A percentile compares a stretch with the other conserved stretches of the same genome.
Evolutionary conservation across 2,797 vertebrate species (phyloP).

Genomic region (Lepus townsendii): DNA sequence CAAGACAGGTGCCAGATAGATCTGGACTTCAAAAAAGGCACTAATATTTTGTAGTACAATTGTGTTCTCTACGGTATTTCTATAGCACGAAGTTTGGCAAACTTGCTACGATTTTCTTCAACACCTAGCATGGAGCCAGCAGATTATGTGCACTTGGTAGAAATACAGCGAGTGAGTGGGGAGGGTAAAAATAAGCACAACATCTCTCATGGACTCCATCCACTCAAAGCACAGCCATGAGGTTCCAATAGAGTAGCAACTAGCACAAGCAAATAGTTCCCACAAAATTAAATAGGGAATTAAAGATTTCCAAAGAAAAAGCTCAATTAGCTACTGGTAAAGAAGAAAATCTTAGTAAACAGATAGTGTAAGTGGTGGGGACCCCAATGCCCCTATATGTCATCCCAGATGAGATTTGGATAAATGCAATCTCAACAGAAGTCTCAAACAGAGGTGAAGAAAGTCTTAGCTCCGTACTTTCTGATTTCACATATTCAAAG

Average conservation of each 20-base stretch:
- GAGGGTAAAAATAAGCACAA: not conserved
- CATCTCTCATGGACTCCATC: not conserved
- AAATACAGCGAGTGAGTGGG: not conserved
- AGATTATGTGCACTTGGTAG: not conserved
- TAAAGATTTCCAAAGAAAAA: constrained; percentile 19
- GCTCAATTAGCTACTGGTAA: not conserved
- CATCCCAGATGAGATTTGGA: not conserved
- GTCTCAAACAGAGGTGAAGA: not conserved
- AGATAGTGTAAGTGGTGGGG: not conserved
- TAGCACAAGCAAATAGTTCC: constrained; percentile 14
- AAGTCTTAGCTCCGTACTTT: not conserved
- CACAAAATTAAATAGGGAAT: constrained; percentile 15
- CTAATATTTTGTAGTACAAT: constrained; percentile 1
- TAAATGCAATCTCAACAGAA: not conserved
- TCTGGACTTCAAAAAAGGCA: constrained; percentile 28
- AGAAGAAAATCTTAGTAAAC: not conserved
- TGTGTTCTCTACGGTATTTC: not conserved
- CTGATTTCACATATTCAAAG: not conserved
- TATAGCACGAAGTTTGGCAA: not conserved
- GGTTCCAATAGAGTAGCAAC: not conserved
- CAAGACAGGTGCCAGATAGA: not conserved
- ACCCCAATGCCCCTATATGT: not conserved
- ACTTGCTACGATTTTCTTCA: not conserved
- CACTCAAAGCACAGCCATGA: not conserved
- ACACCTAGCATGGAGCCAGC: not conserved